A percentile compares a stretch with the other conserved stretches of the same genome.
These are phyloP conservation scores for Philaethria dido DNA, from an alignment of 2,888 invertebrate genomes.

Conservation along the genomic window DNA sequence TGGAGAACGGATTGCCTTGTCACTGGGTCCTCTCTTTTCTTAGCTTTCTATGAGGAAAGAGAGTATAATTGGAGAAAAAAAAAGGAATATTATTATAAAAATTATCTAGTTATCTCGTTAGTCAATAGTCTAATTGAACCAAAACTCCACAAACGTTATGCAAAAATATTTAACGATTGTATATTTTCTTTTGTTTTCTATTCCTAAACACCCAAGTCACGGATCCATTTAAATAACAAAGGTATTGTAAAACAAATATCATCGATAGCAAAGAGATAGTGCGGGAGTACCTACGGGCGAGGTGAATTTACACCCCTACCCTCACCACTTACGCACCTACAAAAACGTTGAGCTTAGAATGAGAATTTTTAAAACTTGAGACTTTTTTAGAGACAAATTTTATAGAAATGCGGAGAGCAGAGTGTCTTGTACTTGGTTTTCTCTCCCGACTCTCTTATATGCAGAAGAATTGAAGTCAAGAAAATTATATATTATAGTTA, in stretches of 20 bases:
- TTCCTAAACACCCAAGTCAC: constrained; percentile 11
- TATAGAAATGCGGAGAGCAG: background rate
- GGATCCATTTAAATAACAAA: constrained; percentile 34
- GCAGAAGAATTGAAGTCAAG: too few species aligned
- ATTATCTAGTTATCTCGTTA: too few species aligned
- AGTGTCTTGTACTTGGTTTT: too few species aligned
- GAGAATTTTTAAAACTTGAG: background rate
- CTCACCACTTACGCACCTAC: constrained; percentile 53
- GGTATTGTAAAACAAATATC: constrained; percentile 42
- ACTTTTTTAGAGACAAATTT: background rate
- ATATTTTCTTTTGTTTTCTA: constrained; percentile 3
- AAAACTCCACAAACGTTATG: background rate
- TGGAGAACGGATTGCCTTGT: too few species aligned
- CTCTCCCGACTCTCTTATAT: too few species aligned
- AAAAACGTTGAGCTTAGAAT: constrained; percentile 50
- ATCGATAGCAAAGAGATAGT: constrained; percentile 46
- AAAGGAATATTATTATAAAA: too few species aligned
- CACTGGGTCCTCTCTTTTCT: too few species aligned
- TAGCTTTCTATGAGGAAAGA: too few species aligned
- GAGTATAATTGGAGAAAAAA: too few species aligned
- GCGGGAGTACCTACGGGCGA: constrained; percentile 38
- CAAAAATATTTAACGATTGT: background rate
- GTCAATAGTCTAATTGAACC: too few species aligned
- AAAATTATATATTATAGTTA: too few species aligned
- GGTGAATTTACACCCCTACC: constrained; percentile 49